A percentile compares a stretch with the other conserved stretches of the same genome.
These are phyloP conservation scores for Forbesichthys papilliferus DNA, from an alignment of 2,113 vertebrate genomes.

Conservation along the genomic window DNA sequence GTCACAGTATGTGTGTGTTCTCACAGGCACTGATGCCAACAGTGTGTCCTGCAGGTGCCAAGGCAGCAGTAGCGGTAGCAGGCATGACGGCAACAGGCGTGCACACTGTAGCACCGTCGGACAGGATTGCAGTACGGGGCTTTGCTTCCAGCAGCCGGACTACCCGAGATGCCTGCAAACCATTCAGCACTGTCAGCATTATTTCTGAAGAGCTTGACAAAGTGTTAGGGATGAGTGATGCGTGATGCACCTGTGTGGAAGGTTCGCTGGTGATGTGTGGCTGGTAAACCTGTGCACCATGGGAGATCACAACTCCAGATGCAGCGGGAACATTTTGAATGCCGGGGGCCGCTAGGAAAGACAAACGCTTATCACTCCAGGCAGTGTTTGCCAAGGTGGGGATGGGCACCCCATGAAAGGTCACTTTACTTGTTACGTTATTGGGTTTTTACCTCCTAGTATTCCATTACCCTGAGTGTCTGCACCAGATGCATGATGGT, in stretches of 20 bases:
- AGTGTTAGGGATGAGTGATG: neutral
- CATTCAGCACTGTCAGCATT: neutral
- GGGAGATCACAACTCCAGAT: conserved; percentile 89
- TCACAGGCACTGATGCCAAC: conserved; percentile 42
- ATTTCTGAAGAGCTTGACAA: neutral
- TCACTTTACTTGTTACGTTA: neutral
- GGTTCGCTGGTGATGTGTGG: conserved; percentile 81
- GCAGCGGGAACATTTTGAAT: conserved; percentile 79
- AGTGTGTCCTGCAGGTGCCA: conserved; percentile 36
- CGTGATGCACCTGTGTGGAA: conserved; percentile 81
- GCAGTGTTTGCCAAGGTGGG: no score
- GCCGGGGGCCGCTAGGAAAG: conserved; percentile 69
- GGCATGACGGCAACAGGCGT: conserved; percentile 31
- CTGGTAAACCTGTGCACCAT: conserved; percentile 90
- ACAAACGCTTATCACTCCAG: neutral
- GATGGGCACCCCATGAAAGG: no score
- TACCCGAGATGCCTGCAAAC: conserved; percentile 53
- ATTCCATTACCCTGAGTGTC: conserved; percentile 80
- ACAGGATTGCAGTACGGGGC: conserved; percentile 36
- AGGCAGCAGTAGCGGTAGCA: conserved; percentile 32
- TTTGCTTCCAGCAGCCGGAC: conserved; percentile 57
- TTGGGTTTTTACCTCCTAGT: conserved; percentile 71
- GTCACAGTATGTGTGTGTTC: conserved; percentile 3
- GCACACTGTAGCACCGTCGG: conserved; percentile 31
- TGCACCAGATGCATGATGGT: conserved; percentile 80